Base-by-base conservation (phyloP, 2,888 invertebrate genomes). In the Lithophane socia region DNA sequence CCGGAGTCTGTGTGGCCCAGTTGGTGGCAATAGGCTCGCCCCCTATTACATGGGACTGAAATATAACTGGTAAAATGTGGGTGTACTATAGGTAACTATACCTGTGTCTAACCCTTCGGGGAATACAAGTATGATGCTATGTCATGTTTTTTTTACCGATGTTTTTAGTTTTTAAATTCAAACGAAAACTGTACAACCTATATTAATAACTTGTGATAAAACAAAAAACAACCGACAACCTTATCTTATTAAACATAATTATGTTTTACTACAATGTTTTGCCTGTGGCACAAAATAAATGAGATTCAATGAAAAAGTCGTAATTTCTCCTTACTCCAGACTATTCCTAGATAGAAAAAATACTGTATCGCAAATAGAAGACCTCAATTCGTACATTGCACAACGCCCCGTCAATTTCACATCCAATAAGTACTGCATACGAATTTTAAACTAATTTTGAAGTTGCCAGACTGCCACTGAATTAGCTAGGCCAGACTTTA, bases 401-500 rank as follows among this genome's bases (percentile, higher is more conserved):
- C 71, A 73, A 56, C 13, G 10, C 21, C 37, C 76, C 54, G 71
- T 81, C 81, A 85, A 77, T 81, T 87, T 52, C 47, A 72, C 63
- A 72, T 77, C 80, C 70, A 83, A 86, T 87, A 84, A 78, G 47
- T 49, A 54, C 61, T 76, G 75, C 68, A 81, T 75, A 65, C 60
- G 54, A 83, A 71, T 86, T 75, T 73, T 29, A 60, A 87, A 87
- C 82, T 68, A 79, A 80, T 87, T 80, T 69, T 64, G 56, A 76
- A 86, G 69, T 79, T 80, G 9, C 67, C 73, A 68, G 73, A 67
- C 75, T 79, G 21, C 44, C 18, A 13, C 60, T 64, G 77, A 66
- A 74, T 71, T 75, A 73, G 73, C 73, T 72, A 72, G 70, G 56
- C 75, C 42, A 73, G 75, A 77, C 72, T 77, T 73, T 21, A 54